Evolutionary conservation across 1,140 invertebrate genomes (phyloP), one percentile per base, ranked within the genome.

Genomic region (Zaprionus ornatus): DNA sequence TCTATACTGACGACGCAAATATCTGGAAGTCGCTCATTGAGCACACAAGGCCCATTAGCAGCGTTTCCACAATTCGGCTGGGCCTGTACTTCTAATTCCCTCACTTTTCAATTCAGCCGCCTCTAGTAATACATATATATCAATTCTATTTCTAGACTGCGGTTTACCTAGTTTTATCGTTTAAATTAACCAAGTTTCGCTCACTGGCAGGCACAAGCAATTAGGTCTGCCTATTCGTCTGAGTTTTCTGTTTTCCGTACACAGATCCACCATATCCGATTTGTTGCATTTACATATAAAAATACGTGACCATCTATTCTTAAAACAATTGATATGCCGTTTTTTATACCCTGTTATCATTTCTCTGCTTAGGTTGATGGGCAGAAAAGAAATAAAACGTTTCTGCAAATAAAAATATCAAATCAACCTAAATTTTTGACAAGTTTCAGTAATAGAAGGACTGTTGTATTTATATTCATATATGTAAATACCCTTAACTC

Each of bases 21-120:
- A 48, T 69, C 65, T 74, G 66, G 66, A 74, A 63, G 48, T 48
- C 13, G 42, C 37, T 59, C 61, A 54, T 76, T 62, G 40, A 60
- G 54, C 50, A 70, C 55, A 72, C n/a, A 56, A 32, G 29, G 23
- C 48, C 56, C 50, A 79, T 76, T 68, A 63, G 42, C 32, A 70
- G 23, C 50, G 61, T 66, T 62, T 75, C 37, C 19, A 48, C 17
- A 61, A 63, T 37, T 56, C 32, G 13, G n/a, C 29, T 12, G 17
- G 37, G 29, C 35, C 19, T 40, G 27, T 54, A 65, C 40, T 19
- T 48, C 12, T 15, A 21, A 15, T 19, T 45, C 66, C 48, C 66
- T 25, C 17, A 15, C 59, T 23, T 25, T 42, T 12, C 42, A 29
- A 21, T 10, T 50, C 10, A 23, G 19, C 45, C 45, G 45, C 23